These are phyloP conservation scores for Zoanthus sociatus DNA, from an alignment of 92 coral and sea anemone species.

Conservation along the genomic window DNA sequence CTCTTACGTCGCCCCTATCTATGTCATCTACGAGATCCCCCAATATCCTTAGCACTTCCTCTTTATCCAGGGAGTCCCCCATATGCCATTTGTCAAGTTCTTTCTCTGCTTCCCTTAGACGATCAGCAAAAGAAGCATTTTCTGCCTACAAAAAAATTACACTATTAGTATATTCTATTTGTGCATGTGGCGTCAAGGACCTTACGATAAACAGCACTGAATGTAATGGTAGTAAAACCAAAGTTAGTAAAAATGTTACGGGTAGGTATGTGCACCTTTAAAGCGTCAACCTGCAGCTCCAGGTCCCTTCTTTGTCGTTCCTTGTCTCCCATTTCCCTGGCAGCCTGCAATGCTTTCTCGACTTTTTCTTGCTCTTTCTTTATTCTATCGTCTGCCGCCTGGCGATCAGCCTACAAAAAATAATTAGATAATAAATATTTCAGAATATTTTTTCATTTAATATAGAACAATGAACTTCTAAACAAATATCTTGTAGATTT, in stretches of 20 bases:
- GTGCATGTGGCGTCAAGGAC: neutral
- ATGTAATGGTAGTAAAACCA: neutral
- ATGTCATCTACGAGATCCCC: conserved; percentile 78
- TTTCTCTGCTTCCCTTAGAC: conserved; percentile 84
- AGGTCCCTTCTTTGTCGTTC: conserved; percentile 83
- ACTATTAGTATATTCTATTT: neutral
- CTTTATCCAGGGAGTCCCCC: conserved; percentile 73
- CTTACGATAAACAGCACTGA: neutral
- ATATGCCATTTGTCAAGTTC: conserved; percentile 59
- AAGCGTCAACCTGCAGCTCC: conserved; percentile 74
- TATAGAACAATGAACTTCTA: neutral
- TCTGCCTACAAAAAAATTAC: conserved; percentile 54
- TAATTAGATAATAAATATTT: neutral
- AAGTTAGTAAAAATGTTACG: too few species aligned
- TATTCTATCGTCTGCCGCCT: conserved; percentile 84
- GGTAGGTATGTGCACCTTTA: conserved; percentile 58
- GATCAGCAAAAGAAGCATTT: conserved; percentile 82
- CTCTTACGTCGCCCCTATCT: conserved; percentile 55
- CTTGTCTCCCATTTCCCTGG: conserved; percentile 77
- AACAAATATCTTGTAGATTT: neutral
- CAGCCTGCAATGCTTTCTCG: conserved; percentile 88
- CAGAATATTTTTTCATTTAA: neutral
- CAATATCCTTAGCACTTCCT: conserved; percentile 76
- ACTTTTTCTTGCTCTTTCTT: conserved; percentile 88
- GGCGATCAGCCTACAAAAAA: conserved; percentile 80